A percentile compares a stretch with the other conserved stretches of the same genome.
These are phyloP conservation scores for Tigriopus japonicus DNA, from an alignment of 1,140 invertebrate species.

Conservation along the genomic window DNA sequence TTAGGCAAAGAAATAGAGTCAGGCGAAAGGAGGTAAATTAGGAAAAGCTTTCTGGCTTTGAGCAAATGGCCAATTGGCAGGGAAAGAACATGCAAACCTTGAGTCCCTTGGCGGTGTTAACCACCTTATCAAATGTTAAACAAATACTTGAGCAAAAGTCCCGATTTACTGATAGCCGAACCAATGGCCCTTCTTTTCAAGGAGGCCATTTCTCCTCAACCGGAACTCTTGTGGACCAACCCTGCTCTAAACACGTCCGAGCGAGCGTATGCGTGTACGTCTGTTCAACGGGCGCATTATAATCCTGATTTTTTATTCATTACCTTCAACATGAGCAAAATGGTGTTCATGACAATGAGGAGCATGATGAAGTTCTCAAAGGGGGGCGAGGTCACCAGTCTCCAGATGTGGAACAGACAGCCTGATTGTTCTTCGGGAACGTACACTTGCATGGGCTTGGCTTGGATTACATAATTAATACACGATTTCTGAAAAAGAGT, in stretches of 20 bases:
- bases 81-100: background rate
- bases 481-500: constrained; percentile 38
- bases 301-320: background rate
- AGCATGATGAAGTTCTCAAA: constrained; percentile 45
- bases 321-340: constrained; percentile 40
- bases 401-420: constrained; percentile 31
- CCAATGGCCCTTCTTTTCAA: no score
- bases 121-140: no score
- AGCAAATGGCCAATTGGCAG: no score
- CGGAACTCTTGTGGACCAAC: no score
- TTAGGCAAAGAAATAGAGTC: no score
- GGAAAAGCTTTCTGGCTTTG: no score
- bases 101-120: background rate
- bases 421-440: constrained; percentile 30
- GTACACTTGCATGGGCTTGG: constrained; percentile 36
- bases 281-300: no score
- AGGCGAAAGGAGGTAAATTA: no score
- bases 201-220: no score
- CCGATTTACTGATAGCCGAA: background rate
- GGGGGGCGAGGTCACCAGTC: constrained; percentile 36
- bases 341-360: constrained; percentile 39
- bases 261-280: no score
- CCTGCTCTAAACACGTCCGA: no score
- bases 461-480: constrained; percentile 42
- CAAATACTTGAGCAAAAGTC: background rate